A percentile compares a stretch with the other conserved stretches of the same genome.
These are phyloP conservation scores for Antheraea mylitta DNA, from an alignment of 1,140 invertebrate species.

Conservation along the genomic window DNA sequence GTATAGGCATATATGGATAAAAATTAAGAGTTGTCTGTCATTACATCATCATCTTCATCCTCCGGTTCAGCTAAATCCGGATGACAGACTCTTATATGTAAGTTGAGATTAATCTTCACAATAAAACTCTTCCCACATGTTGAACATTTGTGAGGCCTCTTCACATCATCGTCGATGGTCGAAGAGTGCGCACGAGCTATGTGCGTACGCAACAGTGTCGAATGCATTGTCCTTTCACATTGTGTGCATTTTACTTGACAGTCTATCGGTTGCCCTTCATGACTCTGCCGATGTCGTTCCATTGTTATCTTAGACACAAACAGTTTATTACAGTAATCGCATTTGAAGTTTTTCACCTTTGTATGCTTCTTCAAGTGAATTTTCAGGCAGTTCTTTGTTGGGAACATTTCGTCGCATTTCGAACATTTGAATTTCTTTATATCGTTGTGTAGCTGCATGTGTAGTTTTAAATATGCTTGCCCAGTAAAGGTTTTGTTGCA, in stretches of 20 bases:
- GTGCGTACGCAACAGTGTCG: slow-evolving; percentile 63
- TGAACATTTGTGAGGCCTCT: slow-evolving; percentile 64
- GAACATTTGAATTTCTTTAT: slow-evolving; percentile 84
- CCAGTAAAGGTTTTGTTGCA: slow-evolving; percentile 84
- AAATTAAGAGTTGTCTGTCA: slow-evolving; percentile 69
- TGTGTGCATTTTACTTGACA: slow-evolving; percentile 68
- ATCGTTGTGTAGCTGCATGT: slow-evolving; percentile 82
- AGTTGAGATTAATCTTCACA: slow-evolving; percentile 69
- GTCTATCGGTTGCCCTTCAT: slow-evolving; percentile 66
- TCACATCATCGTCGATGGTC: slow-evolving; percentile 61
- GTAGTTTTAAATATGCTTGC: slow-evolving; percentile 79
- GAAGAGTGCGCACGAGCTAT: slow-evolving; percentile 56
- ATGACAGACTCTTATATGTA: slow-evolving; percentile 68
- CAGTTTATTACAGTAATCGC: slow-evolving; percentile 72
- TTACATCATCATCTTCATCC: slow-evolving; percentile 68
- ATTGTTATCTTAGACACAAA: slow-evolving; percentile 77
- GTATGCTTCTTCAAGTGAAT: slow-evolving; percentile 78
- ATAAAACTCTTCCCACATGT: slow-evolving; percentile 72
- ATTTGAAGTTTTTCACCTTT: slow-evolving; percentile 75
- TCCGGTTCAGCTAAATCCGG: slow-evolving; percentile 66
- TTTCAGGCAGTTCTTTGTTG: slow-evolving; percentile 82
- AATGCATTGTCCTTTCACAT: slow-evolving; percentile 69
- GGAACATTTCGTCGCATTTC: slow-evolving; percentile 84
- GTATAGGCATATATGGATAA: slow-evolving; percentile 30
- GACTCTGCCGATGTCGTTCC: slow-evolving; percentile 67